Evolutionary conservation across 2,113 vertebrate genomes (phyloP).

Genomic region (Oncorhynchus kisutch): DNA sequence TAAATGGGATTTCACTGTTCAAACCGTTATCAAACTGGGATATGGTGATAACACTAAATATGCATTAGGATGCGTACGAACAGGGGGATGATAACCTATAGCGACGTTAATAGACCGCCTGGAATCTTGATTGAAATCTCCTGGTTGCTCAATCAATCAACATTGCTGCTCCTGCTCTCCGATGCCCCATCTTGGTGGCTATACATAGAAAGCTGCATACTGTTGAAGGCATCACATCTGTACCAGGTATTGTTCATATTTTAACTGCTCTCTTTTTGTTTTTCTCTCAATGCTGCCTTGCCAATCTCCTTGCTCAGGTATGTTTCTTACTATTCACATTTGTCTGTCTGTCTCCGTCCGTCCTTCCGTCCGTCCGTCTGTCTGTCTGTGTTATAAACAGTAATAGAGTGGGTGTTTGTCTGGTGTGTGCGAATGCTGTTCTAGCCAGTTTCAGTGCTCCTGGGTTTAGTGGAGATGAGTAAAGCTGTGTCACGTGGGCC

Average conservation of each 20-base stretch:
- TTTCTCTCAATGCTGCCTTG: conserved; percentile 19
- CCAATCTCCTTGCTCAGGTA: conserved; percentile 59
- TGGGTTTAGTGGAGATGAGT: conserved; percentile 65
- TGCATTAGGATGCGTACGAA: conserved; percentile 69
- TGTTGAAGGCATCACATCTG: background rate
- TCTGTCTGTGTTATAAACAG: conserved; percentile 11
- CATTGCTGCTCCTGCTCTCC: conserved; percentile 28
- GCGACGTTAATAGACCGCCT: conserved; percentile 71
- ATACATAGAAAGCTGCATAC: background rate
- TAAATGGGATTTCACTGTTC: conserved; percentile 7
- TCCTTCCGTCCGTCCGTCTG: background rate
- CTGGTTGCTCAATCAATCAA: conserved; percentile 63
- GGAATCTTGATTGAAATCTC: conserved; percentile 79
- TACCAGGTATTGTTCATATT: background rate
- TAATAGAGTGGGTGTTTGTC: conserved; percentile 2
- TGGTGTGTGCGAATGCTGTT: background rate
- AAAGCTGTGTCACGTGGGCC: conserved; percentile 59
- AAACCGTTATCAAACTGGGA: conserved; percentile 58
- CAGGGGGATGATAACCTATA: conserved; percentile 75
- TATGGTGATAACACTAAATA: conserved; percentile 71
- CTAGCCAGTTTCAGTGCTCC: conserved; percentile 33
- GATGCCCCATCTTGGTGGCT: conserved; percentile 1
- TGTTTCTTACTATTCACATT: conserved; percentile 27
- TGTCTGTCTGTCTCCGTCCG: too few species aligned
- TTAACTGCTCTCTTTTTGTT: conserved; percentile 21